Conservation (phyloP, 1,140 invertebrate genomes). For the Sesamia nonagrioides region DNA sequence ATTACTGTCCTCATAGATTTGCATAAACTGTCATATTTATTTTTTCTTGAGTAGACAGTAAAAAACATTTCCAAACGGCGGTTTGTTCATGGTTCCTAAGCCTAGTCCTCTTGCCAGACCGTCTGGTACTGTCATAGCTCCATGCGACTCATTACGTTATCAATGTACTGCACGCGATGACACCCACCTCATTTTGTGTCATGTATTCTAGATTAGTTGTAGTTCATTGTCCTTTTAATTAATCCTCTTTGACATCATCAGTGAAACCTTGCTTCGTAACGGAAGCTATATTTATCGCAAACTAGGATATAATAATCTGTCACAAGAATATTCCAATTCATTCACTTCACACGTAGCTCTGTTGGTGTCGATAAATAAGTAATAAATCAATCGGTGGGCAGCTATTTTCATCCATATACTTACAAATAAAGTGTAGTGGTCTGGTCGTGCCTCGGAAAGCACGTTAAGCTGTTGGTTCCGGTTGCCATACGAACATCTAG, state of each 20-base stretch:
- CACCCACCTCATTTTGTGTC: neutral
- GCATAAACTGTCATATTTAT: too few relatives aligned
- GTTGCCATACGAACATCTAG: too few relatives aligned
- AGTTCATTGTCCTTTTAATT: neutral
- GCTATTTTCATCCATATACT: too few relatives aligned
- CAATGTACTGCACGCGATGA: slow-evolving; percentile 6
- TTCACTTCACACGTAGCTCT: neutral
- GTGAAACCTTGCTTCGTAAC: neutral
- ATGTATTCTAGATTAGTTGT: neutral
- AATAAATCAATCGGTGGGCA: too few relatives aligned
- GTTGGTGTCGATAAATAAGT: neutral
- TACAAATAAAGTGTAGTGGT: too few relatives aligned
- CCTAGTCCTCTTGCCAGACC: neutral
- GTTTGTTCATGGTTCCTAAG: neutral
- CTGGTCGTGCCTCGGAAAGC: too few relatives aligned
- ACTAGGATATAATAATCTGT: neutral
- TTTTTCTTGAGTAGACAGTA: too few relatives aligned
- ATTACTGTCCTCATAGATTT: too few relatives aligned
- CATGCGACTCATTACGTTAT: slow-evolving; percentile 13
- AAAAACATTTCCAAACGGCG: neutral
- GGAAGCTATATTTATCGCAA: neutral
- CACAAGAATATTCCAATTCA: neutral
- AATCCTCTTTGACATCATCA: neutral
- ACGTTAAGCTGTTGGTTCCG: too few relatives aligned
- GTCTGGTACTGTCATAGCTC: neutral